Conservation (phyloP, 2,113 vertebrate genomes). For the Nerophis ophidion region DNA sequence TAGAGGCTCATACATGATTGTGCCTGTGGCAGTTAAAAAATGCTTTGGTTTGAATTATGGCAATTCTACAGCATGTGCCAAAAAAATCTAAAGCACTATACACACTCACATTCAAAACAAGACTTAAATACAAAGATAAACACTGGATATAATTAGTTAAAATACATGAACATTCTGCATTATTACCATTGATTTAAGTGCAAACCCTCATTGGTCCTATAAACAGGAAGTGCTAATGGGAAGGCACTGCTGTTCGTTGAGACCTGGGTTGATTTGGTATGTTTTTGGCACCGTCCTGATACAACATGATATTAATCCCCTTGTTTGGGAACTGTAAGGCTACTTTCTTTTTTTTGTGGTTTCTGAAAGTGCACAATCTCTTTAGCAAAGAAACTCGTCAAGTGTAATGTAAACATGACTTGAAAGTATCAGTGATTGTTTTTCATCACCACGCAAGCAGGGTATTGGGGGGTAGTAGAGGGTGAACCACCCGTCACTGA, state of each 20-base stretch:
- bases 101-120: not conserved
- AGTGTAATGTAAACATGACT: constrained; percentile 32
- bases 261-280: not conserved
- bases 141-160: not conserved
- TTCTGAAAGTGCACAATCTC: not conserved
- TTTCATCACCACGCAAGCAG: constrained; percentile 2
- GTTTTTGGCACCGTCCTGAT: not conserved
- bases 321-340: not conserved
- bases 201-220: not conserved
- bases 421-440: constrained; percentile 15
- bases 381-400: constrained; percentile 3
- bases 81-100: not conserved
- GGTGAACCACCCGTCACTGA: constrained; percentile 12
- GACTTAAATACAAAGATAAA: not conserved
- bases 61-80: not conserved
- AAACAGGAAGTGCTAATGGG: not conserved
- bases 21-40: not conserved
- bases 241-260: not conserved
- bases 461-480: constrained; percentile 1
- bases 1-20: not conserved
- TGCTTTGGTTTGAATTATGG: not conserved
- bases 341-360: not conserved
- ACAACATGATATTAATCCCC: not conserved
- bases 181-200: not conserved
- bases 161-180: not conserved